These are phyloP conservation scores for Pelosia muscerda DNA, from an alignment of 2,888 invertebrate species.

Conservation along the genomic window DNA sequence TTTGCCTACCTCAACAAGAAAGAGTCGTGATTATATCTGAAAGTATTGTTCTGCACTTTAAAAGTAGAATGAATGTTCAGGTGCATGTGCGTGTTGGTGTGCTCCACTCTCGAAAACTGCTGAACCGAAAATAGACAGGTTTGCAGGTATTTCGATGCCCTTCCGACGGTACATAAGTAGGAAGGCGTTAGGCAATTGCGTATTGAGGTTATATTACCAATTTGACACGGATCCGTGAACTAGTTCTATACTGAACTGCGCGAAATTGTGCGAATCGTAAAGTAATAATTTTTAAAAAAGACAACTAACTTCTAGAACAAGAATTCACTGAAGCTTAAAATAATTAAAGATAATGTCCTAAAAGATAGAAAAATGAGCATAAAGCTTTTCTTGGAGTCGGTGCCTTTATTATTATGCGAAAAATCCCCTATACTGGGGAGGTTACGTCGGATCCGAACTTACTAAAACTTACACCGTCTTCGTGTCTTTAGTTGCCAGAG, in stretches of 20 bases:
- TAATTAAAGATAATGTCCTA: no score
- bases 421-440: no score
- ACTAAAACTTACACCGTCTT: no score
- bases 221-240: conserved; percentile 16
- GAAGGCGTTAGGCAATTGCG: conserved; percentile 17
- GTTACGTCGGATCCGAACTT: no score
- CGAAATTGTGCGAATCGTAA: background rate
- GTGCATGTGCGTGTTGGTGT: conserved; percentile 12
- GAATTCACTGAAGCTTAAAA: no score
- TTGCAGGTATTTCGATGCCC: conserved; percentile 40
- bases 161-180: conserved; percentile 35
- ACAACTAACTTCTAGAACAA: no score
- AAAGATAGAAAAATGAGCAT: no score
- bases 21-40: no score
- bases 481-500: no score
- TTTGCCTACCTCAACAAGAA: no score
- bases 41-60: background rate
- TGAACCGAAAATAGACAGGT: conserved; percentile 41
- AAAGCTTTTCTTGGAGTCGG: no score
- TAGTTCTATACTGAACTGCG: background rate
- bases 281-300: background rate
- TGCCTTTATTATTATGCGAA: no score
- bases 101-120: conserved; percentile 42
- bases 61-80: background rate
- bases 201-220: conserved; percentile 13